Percentiles rank a stretch among this genome's conserved stretches.
Evolutionary conservation across 2,113 vertebrate genomes (phyloP).

Genomic region (Monopterus albus): DNA sequence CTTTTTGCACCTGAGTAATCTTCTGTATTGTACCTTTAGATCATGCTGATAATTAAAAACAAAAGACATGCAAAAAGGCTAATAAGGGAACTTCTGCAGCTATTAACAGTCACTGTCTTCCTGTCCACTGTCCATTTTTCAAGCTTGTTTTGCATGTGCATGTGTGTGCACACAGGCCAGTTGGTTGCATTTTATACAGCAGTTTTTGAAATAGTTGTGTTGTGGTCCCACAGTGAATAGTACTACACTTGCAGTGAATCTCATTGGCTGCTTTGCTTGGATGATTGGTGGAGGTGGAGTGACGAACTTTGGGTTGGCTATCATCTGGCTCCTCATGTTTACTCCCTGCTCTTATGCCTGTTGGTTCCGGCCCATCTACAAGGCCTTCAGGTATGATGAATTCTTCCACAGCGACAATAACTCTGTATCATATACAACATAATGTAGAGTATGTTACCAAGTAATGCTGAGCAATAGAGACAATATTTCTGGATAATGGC

Average conservation of each 20-base stretch:
- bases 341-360: slow-evolving; percentile 99
- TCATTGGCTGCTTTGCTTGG: slow-evolving; percentile 96
- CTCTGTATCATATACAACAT: too few relatives aligned
- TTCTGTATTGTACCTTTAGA: slow-evolving; percentile 1
- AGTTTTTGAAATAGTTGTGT: slow-evolving; percentile 50
- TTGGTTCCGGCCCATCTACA: slow-evolving; percentile 99
- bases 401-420: too few relatives aligned
- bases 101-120: neutral
- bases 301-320: slow-evolving; percentile 96
- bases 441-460: too few relatives aligned
- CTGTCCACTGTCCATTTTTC: neutral
- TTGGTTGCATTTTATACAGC: neutral
- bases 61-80: too few relatives aligned
- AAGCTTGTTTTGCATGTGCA: slow-evolving; percentile 1
- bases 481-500: neutral
- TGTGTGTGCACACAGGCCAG: neutral
- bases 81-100: too few relatives aligned
- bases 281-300: slow-evolving; percentile 97
- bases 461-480: too few relatives aligned
- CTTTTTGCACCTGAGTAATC: neutral
- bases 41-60: slow-evolving; percentile 14
- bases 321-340: slow-evolving; percentile 99
- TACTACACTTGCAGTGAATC: slow-evolving; percentile 94
- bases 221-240: slow-evolving; percentile 90
- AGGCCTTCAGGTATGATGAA: slow-evolving; percentile 95